Base-by-base conservation (phyloP, 2,797 vertebrate genomes). In the Rhynchotus rufescens region DNA sequence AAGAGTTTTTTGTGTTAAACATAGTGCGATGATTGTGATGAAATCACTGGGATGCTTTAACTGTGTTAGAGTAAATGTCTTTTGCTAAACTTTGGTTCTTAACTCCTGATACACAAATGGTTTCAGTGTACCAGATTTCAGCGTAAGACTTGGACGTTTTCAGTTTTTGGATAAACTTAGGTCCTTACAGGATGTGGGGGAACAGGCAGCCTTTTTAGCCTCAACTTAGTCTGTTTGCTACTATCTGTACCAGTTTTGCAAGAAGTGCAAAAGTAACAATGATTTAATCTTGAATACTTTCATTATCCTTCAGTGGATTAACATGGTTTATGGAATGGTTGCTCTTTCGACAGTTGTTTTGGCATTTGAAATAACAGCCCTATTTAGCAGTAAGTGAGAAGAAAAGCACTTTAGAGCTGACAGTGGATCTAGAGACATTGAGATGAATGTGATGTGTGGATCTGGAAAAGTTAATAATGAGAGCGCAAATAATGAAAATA, bases 31-130 rank as follows among this genome's bases (percentile, higher is more conserved):
- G 3, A 1, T 5, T 59, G 23, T 32, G 60, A 47, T 36, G 66
- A 25, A 62, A 13, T 16, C 20, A 10, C 26, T 54, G 23, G 36
- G 52, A 47, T 34, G 1, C 32, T 78, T 10, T 8, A 57, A 7
- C 62, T 66, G 45, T 1, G 2, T 3, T 23, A 51, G 54, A 9
- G 36, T 12, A 38, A 11, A 5, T 3, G 22, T 44, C 62, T 76
- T 84, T 20, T 57, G 19, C 76, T 72, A 45, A 79, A 0, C 42
- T 91, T 83, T 30, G 10, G 1, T 56, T 81, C 56, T 61, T 36
- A 42, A 54, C 15, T n/a, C 61, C 21, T 34, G 44, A 11, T 2
- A 34, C 36, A 6, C 23, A 32, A 0, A 0, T 57, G 60, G 47
- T 42, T 75, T 81, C 69, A 52, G 28, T 49, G 13, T 54, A 38